phyloP scores from a whole-genome alignment of 1,140 invertebrate species.

The Sycophila sp. region DNA sequence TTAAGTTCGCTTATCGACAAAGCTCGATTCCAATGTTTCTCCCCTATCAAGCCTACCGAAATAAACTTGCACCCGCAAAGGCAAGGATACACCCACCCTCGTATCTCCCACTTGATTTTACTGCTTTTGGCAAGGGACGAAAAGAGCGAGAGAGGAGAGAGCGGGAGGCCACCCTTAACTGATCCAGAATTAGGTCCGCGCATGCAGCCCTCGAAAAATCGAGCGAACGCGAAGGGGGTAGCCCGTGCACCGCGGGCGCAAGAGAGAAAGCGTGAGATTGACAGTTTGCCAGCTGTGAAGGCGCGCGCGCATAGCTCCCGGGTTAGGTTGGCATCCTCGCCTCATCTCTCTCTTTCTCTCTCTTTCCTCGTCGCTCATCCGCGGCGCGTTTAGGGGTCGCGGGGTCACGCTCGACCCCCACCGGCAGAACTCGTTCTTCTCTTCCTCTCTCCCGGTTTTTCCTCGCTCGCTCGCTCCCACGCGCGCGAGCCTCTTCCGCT shows the following conservation, averaged over 20 bases:
- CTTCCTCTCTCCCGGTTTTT: neutral
- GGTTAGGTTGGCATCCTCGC: constrained; percentile 48
- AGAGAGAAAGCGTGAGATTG: constrained; percentile 35
- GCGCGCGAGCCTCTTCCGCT: neutral
- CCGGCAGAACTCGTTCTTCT: constrained; percentile 8
- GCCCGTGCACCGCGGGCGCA: neutral
- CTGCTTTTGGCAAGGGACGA: no score
- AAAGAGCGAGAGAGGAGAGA: no score
- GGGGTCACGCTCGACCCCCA: constrained; percentile 43
- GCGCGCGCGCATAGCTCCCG: constrained; percentile 38
- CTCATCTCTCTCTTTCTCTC: neutral
- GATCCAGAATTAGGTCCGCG: no score
- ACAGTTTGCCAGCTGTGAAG: constrained; percentile 55
- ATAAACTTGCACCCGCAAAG: no score
- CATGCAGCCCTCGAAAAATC: neutral
- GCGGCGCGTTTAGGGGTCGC: constrained; percentile 49
- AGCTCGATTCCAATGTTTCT: no score
- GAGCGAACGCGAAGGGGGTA: neutral
- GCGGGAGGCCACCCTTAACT: no score
- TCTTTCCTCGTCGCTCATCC: neutral
- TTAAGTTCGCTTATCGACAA: no score
- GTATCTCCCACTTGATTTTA: no score
- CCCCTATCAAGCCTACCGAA: no score
- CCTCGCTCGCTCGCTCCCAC: neutral
- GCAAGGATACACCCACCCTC: no score